Base-by-base conservation (phyloP, 2,113 vertebrate genomes). In the Phoxinus phoxinus region DNA sequence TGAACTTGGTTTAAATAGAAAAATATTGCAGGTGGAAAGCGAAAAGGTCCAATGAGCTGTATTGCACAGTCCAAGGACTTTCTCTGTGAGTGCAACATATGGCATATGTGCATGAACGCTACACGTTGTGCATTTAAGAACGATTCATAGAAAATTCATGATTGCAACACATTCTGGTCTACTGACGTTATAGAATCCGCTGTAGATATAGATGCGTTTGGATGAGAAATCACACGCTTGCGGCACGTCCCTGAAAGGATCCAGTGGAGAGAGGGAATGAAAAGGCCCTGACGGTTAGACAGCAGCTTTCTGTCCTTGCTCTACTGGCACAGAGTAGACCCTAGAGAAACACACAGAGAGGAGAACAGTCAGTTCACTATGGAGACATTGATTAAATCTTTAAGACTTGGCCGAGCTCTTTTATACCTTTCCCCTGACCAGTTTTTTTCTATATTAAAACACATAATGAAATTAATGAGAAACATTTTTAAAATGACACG, bases 321-420 rank as follows among this genome's bases (percentile, higher is more conserved):
- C 94, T 48, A 89, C 86, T 4, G 95, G 95, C 61, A 94, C 93
- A 5, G 91, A 87, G 91, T 95, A 95, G 81, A 94, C 83, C 88
- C 95, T 95, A 86, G 37, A 88, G 80, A 88, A 27, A 59, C 63
- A 59, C 37, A 48, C 15, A 75, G 19, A 58, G 17, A 8, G 35
- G 13, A 80, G 46, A 65, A 85, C 88, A 87, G 61, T 75, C 25
- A 51, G 84, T 80, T 88, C 78, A 75, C 44, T 75, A n/a, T 67
- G 23, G 21, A n/a, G 15, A 75, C 30, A 74, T 86, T 61, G 59
- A 23, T 67, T 69, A 25, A 61, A 80, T 80, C 35, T 76, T 76
- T 11, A 53, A 35, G 23, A 61, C 35, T 25, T 27, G 56, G n/a
- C 63, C 2, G 2, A 56, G 56, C 77, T 44, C 15, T 30, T 32